Percentiles rank a stretch among this genome's conserved stretches.
phyloP scores from a whole-genome alignment of 2,797 vertebrate species.

The Allobates femoralis region DNA sequence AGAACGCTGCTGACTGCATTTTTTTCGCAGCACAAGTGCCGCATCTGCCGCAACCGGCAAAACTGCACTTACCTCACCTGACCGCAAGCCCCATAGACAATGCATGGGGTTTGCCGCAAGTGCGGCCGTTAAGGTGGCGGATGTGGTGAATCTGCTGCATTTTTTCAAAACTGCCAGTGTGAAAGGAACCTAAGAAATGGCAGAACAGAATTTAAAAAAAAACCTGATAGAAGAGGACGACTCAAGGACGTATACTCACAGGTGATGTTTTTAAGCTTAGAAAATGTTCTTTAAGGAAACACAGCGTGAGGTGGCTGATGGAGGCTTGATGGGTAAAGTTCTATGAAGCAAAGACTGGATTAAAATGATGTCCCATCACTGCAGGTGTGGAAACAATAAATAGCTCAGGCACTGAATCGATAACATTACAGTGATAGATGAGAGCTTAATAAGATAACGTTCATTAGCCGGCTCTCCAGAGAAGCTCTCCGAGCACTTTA shows the following conservation, averaged over 20 bases:
- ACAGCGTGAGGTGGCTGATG: slow-evolving; percentile 7
- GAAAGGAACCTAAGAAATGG: neutral
- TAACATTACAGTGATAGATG: slow-evolving; percentile 63
- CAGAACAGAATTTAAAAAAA: neutral
- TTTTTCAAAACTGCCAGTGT: no score
- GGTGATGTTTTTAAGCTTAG: slow-evolving; percentile 3
- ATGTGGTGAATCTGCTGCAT: no score
- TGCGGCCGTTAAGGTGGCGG: no score
- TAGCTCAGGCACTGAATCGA: slow-evolving; percentile 53
- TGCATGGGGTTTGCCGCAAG: no score
- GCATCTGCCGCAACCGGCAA: no score
- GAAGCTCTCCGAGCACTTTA: slow-evolving; percentile 60
- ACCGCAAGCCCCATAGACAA: no score
- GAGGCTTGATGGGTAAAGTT: slow-evolving; percentile 26
- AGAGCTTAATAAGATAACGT: slow-evolving; percentile 62
- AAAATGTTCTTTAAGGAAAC: slow-evolving; percentile 21
- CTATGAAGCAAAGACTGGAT: slow-evolving; percentile 43
- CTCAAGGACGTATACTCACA: neutral
- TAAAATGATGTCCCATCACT: slow-evolving; percentile 55
- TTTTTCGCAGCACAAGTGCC: no score
- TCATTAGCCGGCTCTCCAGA: slow-evolving; percentile 57
- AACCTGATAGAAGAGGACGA: no score
- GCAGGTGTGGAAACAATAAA: slow-evolving; percentile 63
- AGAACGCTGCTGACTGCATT: no score
- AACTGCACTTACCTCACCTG: no score